A percentile compares a stretch with the other conserved stretches of the same genome.
Conservation (phyloP, 2,113 vertebrate species). For the Caranx melampygus region DNA sequence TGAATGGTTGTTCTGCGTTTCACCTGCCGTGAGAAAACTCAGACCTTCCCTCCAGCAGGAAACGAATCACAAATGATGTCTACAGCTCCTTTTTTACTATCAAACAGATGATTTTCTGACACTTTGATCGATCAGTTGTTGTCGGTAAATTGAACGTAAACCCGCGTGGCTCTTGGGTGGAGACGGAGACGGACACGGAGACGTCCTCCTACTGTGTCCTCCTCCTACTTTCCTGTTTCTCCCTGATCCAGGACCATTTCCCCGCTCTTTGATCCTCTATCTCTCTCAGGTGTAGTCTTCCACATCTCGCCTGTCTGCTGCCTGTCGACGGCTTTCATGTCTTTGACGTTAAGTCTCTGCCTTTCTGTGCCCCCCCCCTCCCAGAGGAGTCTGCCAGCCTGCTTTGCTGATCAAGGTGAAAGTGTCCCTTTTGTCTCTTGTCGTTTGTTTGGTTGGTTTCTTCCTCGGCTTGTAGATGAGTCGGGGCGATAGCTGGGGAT, state of each 20-base stretch:
- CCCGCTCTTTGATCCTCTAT: conserved; percentile 64
- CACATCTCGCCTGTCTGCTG: conserved; percentile 58
- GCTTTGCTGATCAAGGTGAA: conserved; percentile 83
- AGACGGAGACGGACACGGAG: not conserved
- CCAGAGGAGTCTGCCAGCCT: conserved; percentile 50
- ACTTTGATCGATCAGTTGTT: not conserved
- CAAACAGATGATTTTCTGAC: conserved; percentile 1
- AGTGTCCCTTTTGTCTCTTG: conserved; percentile 78
- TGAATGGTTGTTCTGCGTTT: no score
- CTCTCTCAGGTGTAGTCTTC: conserved; percentile 67
- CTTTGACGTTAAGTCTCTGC: conserved; percentile 69
- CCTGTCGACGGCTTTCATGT: conserved; percentile 70
- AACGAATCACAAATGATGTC: no score
- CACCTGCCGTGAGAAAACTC: no score
- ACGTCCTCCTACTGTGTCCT: conserved; percentile 6
- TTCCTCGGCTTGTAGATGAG: conserved; percentile 77
- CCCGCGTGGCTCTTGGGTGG: conserved; percentile 1
- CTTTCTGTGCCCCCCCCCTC: conserved; percentile 58
- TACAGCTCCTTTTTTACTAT: no score
- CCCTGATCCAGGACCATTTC: conserved; percentile 48
- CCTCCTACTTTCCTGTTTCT: conserved; percentile 30
- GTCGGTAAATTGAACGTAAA: no score
- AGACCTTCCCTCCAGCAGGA: no score
- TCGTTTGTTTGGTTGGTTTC: conserved; percentile 77
- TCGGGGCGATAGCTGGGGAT: conserved; percentile 73